Evolutionary conservation across 2,888 invertebrate species (phyloP).

Genomic region (Mayetiola destructor): DNA sequence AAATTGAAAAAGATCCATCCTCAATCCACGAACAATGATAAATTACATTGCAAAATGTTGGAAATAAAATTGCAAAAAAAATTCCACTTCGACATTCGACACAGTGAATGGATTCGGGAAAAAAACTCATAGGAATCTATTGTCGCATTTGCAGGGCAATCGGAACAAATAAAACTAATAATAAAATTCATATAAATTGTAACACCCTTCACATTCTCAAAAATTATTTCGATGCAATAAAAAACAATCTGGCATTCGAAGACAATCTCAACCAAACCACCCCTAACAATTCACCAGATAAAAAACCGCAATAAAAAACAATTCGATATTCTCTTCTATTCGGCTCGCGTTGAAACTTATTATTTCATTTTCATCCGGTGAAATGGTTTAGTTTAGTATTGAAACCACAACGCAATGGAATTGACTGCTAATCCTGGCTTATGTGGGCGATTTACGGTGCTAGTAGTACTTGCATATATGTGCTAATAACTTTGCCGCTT

Average conservation of each 20-base stretch:
- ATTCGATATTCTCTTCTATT: not conserved
- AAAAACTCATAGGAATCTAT: too few species aligned
- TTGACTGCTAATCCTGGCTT: constrained; percentile 6
- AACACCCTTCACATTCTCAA: not conserved
- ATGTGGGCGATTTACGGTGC: too few species aligned
- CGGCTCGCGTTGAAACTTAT: too few species aligned
- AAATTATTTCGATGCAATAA: not conserved
- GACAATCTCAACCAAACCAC: not conserved
- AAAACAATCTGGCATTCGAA: not conserved
- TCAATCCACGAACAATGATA: too few species aligned
- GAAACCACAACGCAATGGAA: too few species aligned
- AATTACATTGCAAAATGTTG: too few species aligned
- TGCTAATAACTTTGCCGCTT: not conserved
- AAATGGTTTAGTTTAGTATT: too few species aligned
- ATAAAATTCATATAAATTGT: not conserved
- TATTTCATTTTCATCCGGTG: too few species aligned
- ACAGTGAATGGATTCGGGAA: too few species aligned
- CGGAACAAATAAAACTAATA: not conserved
- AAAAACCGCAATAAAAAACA: constrained; percentile 8
- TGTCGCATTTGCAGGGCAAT: not conserved
- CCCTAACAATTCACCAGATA: not conserved
- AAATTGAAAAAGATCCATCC: too few species aligned
- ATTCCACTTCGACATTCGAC: too few species aligned
- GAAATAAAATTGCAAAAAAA: too few species aligned
- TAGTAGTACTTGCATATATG: not conserved